Evolutionary conservation across 2,797 vertebrate genomes (phyloP), one percentile per base, ranked within the genome.

Genomic region (Scleropages formosus): DNA sequence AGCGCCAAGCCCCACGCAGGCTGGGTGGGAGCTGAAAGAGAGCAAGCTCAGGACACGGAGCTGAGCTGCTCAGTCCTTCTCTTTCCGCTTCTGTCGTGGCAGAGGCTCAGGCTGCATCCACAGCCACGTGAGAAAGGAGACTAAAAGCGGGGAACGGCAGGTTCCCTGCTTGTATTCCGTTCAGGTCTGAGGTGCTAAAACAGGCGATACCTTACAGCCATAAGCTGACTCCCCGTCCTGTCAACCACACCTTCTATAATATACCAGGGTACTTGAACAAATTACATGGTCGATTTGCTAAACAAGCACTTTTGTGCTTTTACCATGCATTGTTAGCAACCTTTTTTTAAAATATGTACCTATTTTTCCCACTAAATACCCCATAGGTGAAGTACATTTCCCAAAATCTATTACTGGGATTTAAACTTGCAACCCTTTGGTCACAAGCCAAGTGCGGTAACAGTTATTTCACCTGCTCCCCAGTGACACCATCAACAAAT

Each of bases 381-480:
- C 9, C 53, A 3, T 53, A 11, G 2, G 1, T n/a, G n/a, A n/a
- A n/a, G n/a, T 56, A 10, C 53, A 12, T 56, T 18, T 56, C 2
- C 18, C 53, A 70, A n/a, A 70, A 26, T 56, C 68, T 16, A 53
- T 13, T 24, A 15, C 20, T 15, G 3, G 16, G 9, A 18, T 70
- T 18, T 13, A 1, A 56, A 53, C 2, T n/a, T n/a, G n/a, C n/a
- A n/a, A n/a, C 64, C 46, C 18, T 46, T 24, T 70, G 68, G 24
- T 70, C 22, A 53, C 7, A 70, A 56, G 22, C 49, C 68, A 56
- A 22, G 62, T 39, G 64, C 62, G n/a, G n/a, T n/a, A n/a, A 47
- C 44, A 67, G 44, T 67, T 46, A 12, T 18, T 39, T 67, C 27
- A 68, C 47, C 46, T 26, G 46, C 47, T 68, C 44, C 66, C 66